phyloP scores from a whole-genome alignment of 2,797 vertebrate species.

The Peromyscus nudipes region DNA sequence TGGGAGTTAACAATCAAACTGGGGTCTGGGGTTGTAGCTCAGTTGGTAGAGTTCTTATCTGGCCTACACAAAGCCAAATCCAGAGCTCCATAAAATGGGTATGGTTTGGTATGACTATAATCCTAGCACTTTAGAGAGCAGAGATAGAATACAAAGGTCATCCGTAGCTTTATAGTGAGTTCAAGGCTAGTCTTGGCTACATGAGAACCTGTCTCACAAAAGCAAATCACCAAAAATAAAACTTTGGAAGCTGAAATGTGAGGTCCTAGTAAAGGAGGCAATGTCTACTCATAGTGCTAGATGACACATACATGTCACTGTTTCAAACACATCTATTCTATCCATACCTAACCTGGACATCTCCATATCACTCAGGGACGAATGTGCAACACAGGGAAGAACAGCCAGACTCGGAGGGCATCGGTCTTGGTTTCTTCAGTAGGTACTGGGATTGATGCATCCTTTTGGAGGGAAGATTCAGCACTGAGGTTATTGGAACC shows the following conservation, averaged over 20 bases:
- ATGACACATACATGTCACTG: fast-evolving
- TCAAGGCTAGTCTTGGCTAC: not conserved
- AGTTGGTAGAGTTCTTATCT: not conserved
- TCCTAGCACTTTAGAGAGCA: not conserved
- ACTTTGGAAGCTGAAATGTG: not conserved
- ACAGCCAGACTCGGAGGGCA: fast-evolving
- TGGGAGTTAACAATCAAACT: not conserved
- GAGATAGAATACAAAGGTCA: not conserved
- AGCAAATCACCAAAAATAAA: not conserved
- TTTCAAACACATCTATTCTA: fast-evolving
- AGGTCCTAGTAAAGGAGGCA: not conserved
- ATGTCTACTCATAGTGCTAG: not conserved
- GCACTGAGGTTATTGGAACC: not conserved
- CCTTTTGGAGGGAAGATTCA: not conserved
- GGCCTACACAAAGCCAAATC: not conserved
- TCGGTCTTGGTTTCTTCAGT: not conserved
- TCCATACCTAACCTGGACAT: too few relatives aligned
- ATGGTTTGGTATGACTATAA: not conserved
- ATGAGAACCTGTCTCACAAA: not conserved
- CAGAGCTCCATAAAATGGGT: not conserved
- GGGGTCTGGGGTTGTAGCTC: not conserved
- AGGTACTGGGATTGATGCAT: fast-evolving
- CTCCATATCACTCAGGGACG: not conserved
- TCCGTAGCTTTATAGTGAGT: not conserved
- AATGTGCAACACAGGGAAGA: fast-evolving